A percentile compares a stretch with the other conserved stretches of the same genome.
Conservation (phyloP, 2,888 invertebrate species). For the Didymodactylos carnosus region DNA sequence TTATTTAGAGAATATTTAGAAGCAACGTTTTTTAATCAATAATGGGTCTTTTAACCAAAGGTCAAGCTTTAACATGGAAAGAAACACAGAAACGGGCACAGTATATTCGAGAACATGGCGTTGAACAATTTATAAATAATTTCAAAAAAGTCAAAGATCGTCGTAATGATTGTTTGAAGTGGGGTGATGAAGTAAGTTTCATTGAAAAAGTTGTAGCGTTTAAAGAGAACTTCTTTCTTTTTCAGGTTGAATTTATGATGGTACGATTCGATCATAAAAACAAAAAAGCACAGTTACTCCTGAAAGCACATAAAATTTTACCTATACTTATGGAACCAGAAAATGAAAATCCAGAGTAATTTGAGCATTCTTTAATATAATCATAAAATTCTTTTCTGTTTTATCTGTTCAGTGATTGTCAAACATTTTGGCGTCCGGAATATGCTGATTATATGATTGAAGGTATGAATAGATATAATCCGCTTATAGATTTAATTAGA, state of each 20-base stretch:
- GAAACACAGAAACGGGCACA: constrained; percentile 74
- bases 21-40: background rate
- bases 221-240: background rate
- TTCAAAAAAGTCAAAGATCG: constrained; percentile 69
- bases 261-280: constrained; percentile 75
- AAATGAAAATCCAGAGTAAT: constrained; percentile 40
- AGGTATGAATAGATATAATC: too few species aligned
- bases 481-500: too few species aligned
- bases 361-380: background rate
- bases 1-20: background rate
- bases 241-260: constrained; percentile 67
- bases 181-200: constrained; percentile 47
- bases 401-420: background rate
- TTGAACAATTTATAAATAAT: constrained; percentile 80
- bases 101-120: constrained; percentile 79
- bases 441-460: constrained; percentile 98
- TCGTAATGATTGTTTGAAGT: constrained; percentile 69
- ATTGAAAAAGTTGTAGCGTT: background rate
- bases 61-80: constrained; percentile 79
- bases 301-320: constrained; percentile 63
- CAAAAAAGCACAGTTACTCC: constrained; percentile 58
- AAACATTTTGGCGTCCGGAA: constrained; percentile 66
- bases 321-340: constrained; percentile 54
- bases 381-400: too few species aligned
- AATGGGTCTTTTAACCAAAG: constrained; percentile 87